Base-by-base conservation (phyloP, 2,113 vertebrate genomes). In the Perca schrenkii region DNA sequence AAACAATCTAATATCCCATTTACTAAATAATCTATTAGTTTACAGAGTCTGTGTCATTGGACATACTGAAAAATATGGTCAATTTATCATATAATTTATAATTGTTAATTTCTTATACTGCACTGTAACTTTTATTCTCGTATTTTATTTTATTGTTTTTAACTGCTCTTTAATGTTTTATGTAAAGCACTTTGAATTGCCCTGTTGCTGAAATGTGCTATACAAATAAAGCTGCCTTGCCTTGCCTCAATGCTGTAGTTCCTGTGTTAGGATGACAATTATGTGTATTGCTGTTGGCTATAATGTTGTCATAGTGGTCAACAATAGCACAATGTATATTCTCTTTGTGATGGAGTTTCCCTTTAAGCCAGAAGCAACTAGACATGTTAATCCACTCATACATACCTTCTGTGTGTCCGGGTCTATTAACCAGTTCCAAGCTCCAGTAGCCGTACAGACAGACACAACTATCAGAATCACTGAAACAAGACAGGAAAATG, bases 381-480 rank as follows among this genome's bases (percentile, higher is more conserved):
- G 1, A 57, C 17, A 8, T 3, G 1, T 3, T 6, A 54, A 7
- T 64, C 15, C 19, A 67, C 8, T 6, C 0, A 77, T 43, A 62
- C 86, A 91, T 87, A 99, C 98, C 96, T 99, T 99, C 88, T 99
- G 98, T 81, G 98, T 99, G 89, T 99, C 98, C 0, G 98, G 98
- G 77, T 99, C 98, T 96, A 99, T 99, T 88, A 99, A 93, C 98
- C 98, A 99, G 93, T 99, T 99, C 98, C 98, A 99, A 68, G 98
- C 98, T 77, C 98, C 98, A 46, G 98, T 99, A 71, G 98, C 98
- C 74, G 98, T 99, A 89, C 98, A 99, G 46, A 99, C 98, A 77
- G 98, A 99, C 21, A 99, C 97, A 88, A 99, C 98, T 89, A 99
- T 99, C 72, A 99, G 95, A 92, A 99, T 98, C 97, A 99, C 98